Base-by-base conservation (phyloP, 2,113 vertebrate genomes). In the Gymnocephalus cernua region DNA sequence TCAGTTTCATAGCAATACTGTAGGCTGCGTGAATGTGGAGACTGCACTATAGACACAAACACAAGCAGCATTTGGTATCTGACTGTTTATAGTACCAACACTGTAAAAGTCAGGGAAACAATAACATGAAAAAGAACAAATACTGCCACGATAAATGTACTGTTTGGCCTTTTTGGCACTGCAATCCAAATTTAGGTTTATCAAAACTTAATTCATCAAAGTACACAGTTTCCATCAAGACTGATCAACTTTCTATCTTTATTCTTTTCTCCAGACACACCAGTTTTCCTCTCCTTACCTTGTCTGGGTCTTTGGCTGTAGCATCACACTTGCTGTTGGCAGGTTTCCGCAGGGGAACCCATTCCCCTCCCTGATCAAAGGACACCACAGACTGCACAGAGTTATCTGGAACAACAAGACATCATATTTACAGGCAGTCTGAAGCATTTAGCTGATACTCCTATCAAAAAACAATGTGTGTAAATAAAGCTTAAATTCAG, bases 1-100 rank as follows among this genome's bases (percentile, higher is more conserved):
- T 97, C 3, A 97, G 93, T 79, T 93, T 96, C 95, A 96, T 95
- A 6, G 97, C 95, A 57, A 92, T 97, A 85, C 97, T 98, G 91
- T 98, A 99, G 71, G 96, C 95, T 2, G 96, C 97, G 11, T 99
- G 97, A 89, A 99, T 97, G 88, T 98, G 97, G 83, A 99, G 96
- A 87, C 92, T 97, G 94, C 98, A 99, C 97, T 99, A 95, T 80
- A 45, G 51, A 79, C 11, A 86, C 57, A 89, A 80, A 88, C 13
- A 90, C 29, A 80, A 67, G 45, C 59, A 61, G 58, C 15, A 45
- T 72, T 61, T 25, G 4, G 13, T 38, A 13, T 67, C 18, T 48
- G 15, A 27, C 13, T 61, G n/a, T 41, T 59, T 35, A 23, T 8
- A 61, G 25, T 16, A 19, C 13, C 19, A 66, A 68, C 45, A 51